Evolutionary conservation across 2,888 invertebrate species (phyloP), one percentile per base, ranked within the genome.

Genomic region (Oeneis ivallda): DNA sequence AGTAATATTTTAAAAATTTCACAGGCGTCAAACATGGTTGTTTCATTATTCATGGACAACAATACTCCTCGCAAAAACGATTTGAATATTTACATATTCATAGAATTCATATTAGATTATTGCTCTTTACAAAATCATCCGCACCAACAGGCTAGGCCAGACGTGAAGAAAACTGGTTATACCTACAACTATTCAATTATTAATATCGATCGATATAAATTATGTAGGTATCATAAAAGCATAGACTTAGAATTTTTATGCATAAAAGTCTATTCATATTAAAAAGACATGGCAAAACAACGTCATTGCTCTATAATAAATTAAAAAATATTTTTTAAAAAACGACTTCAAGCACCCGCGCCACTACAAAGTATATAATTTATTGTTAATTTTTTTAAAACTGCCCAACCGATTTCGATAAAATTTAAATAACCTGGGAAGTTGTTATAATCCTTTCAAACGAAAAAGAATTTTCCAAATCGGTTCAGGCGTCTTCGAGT

Each of bases 111-210:
- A 47, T 59, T 53, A 59, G 58, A 64, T 45, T 59, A 64, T 43
- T 64, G 59, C 58, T 64, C 64, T 52, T 32, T 13, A 60, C 39
- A 61, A 52, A 52, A 61, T 47, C 61, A 50, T 50, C 17, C 41
- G 37, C 11, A 50, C 19, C 60, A 11, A 52, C 19, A 60, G 47
- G 49, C 47, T 11, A 37, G 26, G 34, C 60, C 37, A 52, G 61
- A 61, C 32, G 41, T 49, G 8, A 32, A 52, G 39, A 60, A 57
- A 61, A 66, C 56, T 45, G 56, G 61, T 68, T 66, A 37, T 58
- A 64, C 65, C 62, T 7, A 3, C 4, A 8, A 62, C 58, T 60
- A 56, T 68, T 66, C 43, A 64, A 64, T 66, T 64, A 64, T 64
- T 64, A 47, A 67, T 64, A 34, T 41, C 39, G 43, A 47, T 54